A percentile compares a stretch with the other conserved stretches of the same genome.
Evolutionary conservation across 2,888 invertebrate genomes (phyloP).

Genomic region (Trachelus stipa): DNA sequence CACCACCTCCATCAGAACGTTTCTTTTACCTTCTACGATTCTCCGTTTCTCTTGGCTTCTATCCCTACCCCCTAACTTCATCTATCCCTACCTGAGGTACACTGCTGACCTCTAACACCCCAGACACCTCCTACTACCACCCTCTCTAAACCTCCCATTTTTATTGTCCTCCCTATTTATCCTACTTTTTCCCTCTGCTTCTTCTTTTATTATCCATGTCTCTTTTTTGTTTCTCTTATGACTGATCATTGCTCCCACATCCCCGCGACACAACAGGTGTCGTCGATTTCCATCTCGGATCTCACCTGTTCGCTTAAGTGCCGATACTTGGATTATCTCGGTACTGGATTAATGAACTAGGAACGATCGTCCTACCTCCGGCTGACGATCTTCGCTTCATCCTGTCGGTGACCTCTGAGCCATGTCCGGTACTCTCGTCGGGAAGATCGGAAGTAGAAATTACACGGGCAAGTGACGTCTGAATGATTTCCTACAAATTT

Average conservation of each 20-base stretch:
- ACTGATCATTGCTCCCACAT: background rate
- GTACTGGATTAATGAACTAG: background rate
- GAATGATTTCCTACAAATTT: background rate
- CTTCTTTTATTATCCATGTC: constrained; percentile 3
- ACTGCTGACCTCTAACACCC: background rate
- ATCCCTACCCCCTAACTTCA: background rate
- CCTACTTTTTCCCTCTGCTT: background rate
- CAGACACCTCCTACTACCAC: background rate
- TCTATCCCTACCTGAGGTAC: background rate
- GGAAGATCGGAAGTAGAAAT: background rate
- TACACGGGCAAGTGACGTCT: background rate
- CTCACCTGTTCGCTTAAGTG: background rate
- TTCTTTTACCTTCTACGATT: background rate
- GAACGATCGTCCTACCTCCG: background rate
- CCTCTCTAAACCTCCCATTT: background rate
- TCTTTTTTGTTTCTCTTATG: constrained; percentile 20
- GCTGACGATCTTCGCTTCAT: background rate
- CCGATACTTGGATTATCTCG: background rate
- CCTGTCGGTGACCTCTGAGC: background rate
- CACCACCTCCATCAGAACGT: background rate
- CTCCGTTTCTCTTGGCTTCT: background rate
- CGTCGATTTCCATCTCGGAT: constrained; percentile 4
- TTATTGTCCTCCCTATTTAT: constrained; percentile 21
- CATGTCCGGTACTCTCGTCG: background rate
- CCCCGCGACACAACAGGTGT: constrained; percentile 22